Evolutionary conservation across 53 echinoderm and acorn worm genomes (phyloP), one percentile per base, ranked within the genome.

Genomic region (Antedon mediterranea): DNA sequence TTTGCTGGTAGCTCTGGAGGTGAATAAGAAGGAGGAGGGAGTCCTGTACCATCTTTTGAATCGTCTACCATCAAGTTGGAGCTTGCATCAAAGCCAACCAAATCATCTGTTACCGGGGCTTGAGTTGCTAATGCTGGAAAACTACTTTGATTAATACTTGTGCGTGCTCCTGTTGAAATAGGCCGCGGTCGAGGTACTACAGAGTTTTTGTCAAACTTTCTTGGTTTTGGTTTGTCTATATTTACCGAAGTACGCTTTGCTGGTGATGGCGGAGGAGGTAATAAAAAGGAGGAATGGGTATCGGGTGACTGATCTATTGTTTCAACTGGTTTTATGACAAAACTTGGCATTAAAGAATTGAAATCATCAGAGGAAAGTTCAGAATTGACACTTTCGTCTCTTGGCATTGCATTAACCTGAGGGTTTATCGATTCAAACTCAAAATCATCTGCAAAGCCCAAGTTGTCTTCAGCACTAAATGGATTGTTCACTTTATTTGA

Each of bases 191-290:
- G 88, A 0, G 97, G 97, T 0, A 92, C 89, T 20, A 88, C 90
- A 4, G 86, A 81, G 73, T 86, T 86, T 3, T 89, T 86, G 73
- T 91, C 85, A 75, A 97, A 90, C 76, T 88, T 92, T 80, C 78
- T 77, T 0, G 88, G 83, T 43, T 78, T 70, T 43, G 89, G 85
- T 71, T 83, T 83, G 14, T 74, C 77, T 15, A 29, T 73, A 31
- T 72, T 71, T 30, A 77, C 29, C 0, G 86, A 79, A 9, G 71
- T 73, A 28, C 84, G 80, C 72, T 80, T 86, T 0, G 87, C 87
- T 27, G 89, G 83, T 34, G 88, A 83, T 7, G 97, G 92, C 1
- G 97, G 97, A 30, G 97, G 97, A 13, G 97, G 97, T 15, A 97
- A 82, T 71, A 89, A 89, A 78, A 97, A 92, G 20, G 97, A 81